Percentiles rank a stretch among this genome's conserved stretches.
Conservation (phyloP, 2,888 invertebrate species). For the Carcina quercana region DNA sequence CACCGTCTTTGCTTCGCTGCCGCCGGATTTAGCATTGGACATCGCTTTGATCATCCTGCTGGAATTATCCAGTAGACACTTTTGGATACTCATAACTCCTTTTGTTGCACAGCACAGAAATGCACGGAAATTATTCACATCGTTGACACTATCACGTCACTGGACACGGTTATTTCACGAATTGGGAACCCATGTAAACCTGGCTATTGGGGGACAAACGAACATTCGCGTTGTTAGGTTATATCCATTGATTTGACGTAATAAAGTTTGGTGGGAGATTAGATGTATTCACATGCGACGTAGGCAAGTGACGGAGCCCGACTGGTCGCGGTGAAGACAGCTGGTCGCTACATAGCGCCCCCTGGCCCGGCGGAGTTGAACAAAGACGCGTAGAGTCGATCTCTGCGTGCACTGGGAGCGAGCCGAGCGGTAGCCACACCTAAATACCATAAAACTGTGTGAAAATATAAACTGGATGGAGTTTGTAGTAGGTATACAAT, state of each 20-base stretch:
- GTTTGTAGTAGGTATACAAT: too few species aligned
- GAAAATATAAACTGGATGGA: too few species aligned
- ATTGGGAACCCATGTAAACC: too few species aligned
- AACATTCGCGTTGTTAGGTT: conserved; percentile 54
- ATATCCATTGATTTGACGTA: conserved; percentile 74
- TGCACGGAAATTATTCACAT: conserved; percentile 53
- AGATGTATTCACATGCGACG: conserved; percentile 40
- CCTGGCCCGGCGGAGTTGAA: conserved; percentile 24
- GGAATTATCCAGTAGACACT: conserved; percentile 70
- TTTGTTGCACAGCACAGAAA: conserved; percentile 38
- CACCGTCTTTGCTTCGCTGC: conserved; percentile 62
- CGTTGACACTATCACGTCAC: conserved; percentile 48
- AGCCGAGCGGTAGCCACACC: conserved; percentile 33
- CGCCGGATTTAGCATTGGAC: conserved; percentile 61
- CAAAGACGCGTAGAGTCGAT: conserved; percentile 24
- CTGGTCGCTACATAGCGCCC: conserved; percentile 33
- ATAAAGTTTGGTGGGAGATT: conserved; percentile 51
- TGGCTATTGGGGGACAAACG: conserved; percentile 17
- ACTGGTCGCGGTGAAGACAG: conserved; percentile 29
- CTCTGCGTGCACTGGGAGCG: conserved; percentile 12
- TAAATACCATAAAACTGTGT: too few species aligned
- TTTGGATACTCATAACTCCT: conserved; percentile 67
- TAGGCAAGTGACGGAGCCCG: conserved; percentile 25
- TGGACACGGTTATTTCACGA: conserved; percentile 39
- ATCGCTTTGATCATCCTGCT: conserved; percentile 71